A percentile compares a stretch with the other conserved stretches of the same genome.
phyloP scores from a whole-genome alignment of 2,113 vertebrate species.

The Thymallus thymallus region DNA sequence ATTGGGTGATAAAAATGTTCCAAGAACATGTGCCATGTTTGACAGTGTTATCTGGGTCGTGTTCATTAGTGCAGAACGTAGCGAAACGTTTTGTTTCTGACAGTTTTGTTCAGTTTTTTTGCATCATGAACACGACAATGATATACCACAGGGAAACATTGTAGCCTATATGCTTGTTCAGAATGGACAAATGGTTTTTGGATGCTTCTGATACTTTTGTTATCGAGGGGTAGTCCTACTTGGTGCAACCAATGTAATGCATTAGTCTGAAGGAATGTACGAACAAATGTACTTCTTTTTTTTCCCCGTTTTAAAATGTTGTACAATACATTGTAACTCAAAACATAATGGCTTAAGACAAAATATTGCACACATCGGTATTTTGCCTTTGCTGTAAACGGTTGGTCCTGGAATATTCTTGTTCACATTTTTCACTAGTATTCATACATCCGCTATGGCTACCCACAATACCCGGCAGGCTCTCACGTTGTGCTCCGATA shows the following conservation, averaged over 20 bases:
- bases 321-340: constrained; percentile 12
- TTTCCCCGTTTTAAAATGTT: background rate
- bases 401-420: constrained; percentile 1
- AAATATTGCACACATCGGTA: constrained; percentile 34
- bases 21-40: background rate
- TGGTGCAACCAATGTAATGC: background rate
- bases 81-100: too few species aligned
- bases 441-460: background rate
- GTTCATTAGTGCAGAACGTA: too few species aligned
- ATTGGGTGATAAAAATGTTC: background rate
- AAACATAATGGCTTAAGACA: constrained; percentile 14
- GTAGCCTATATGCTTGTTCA: background rate
- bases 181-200: background rate
- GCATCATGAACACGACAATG: background rate
- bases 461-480: background rate
- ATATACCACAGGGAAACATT: background rate
- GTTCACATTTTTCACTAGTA: constrained; percentile 24
- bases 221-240: background rate
- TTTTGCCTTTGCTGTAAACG: constrained; percentile 25
- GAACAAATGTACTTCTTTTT: background rate
- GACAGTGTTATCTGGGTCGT: background rate
- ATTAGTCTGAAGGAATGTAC: background rate
- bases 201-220: background rate
- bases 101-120: too few species aligned
- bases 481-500: too few species aligned